Evolutionary conservation across 2,888 invertebrate species (phyloP), one percentile per base, ranked within the genome.

Genomic region (Spodoptera exigua): DNA sequence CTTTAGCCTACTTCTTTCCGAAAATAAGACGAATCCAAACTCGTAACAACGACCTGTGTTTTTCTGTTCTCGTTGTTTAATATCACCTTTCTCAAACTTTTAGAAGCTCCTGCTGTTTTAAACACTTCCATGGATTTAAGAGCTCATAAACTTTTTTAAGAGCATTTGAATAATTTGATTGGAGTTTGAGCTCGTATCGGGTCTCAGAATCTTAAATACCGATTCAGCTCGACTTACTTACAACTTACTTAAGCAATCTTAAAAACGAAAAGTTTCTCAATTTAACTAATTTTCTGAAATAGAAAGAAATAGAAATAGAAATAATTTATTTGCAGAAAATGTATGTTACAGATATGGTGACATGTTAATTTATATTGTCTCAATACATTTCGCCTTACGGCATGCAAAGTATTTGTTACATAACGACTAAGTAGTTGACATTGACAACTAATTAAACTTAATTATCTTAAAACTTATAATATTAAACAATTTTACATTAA

Each of bases 101-200:
- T 12, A 13, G 10, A 2, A 13, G 36, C 3, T 49, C 45, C 45
- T 43, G 34, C 34, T 53, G 51, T 63, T 49, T 45, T 40, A 47
- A 56, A 58, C 40, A 41, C 35, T 51, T 40, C 45, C 43, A 45
- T 57, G 55, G 37, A 53, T 55, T 71, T 35, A 43, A 54, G 53
- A 53, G 53, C 53, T 54, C 60, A 60, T 74, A 63, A 70, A 59
- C 41, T 69, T 71, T 55, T 55, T 40, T 45, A 67, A 55, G 44
- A 69, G 39, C 61, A 68, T 69, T 69, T 69, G 61, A 73, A 73
- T 69, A 73, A 69, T 69, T 68, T 73, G 68, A 69, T 69, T 73
- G 68, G 44, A 54, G 47, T 69, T 68, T 68, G 41, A 51, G 69
- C 44, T 52, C 73, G 47, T 69, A 69, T 69, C 74, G 51, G 54